Evolutionary conservation across 1,140 invertebrate species (phyloP).

Genomic region (Platyura marginata): DNA sequence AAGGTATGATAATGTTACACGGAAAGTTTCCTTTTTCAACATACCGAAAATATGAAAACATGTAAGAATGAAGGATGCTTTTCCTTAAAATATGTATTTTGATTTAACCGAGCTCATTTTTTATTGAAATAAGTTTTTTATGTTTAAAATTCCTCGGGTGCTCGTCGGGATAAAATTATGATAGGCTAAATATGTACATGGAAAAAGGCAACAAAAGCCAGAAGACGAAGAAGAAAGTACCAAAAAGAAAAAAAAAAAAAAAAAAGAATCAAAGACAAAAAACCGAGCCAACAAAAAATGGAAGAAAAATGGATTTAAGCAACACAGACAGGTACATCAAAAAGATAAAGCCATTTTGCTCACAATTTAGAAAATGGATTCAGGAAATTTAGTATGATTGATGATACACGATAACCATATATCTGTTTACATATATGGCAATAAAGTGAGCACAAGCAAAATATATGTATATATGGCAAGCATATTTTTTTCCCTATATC

Average conservation of each 20-base stretch:
- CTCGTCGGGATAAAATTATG: too few species aligned
- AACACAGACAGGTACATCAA: neutral
- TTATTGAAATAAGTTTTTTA: neutral
- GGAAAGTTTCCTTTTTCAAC: neutral
- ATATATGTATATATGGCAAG: too few species aligned
- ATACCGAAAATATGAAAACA: neutral
- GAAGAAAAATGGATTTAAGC: neutral
- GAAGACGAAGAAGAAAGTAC: too few species aligned
- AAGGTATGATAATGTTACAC: neutral
- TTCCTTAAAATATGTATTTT: neutral
- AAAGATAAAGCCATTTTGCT: neutral
- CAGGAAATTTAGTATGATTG: neutral
- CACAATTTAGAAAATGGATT: neutral
- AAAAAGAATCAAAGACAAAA: too few species aligned
- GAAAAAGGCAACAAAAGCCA: too few species aligned
- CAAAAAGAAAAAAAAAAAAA: too few species aligned
- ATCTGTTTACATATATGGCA: too few species aligned
- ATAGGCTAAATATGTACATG: too few species aligned
- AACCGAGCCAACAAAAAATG: neutral
- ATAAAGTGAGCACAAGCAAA: too few species aligned
- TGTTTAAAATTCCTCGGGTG: neutral
- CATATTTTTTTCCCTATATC: too few species aligned
- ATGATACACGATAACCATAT: neutral
- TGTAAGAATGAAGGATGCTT: neutral
- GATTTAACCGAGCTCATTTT: neutral